Evolutionary conservation across 2,113 vertebrate genomes (phyloP).

Genomic region (Serinus canaria): DNA sequence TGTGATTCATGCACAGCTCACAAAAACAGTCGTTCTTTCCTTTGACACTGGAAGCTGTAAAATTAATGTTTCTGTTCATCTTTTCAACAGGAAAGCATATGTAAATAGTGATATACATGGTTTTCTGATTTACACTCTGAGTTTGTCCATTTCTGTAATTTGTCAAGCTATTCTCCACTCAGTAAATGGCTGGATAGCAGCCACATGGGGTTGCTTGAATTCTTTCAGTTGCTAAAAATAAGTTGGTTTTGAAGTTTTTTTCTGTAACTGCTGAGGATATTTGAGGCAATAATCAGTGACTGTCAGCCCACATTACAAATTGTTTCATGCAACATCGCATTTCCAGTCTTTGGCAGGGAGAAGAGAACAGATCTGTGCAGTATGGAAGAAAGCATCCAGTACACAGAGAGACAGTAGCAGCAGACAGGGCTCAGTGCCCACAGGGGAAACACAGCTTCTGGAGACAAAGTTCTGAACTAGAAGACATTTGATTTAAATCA

Average conservation of each 20-base stretch:
- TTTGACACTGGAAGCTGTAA: neutral
- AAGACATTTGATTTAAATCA: neutral
- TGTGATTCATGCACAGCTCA: conserved; percentile 22
- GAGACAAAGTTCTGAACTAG: neutral
- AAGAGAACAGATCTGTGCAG: neutral
- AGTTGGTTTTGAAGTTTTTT: conserved; percentile 36
- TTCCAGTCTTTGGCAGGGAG: neutral
- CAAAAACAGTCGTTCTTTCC: conserved; percentile 13
- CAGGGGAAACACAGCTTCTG: neutral
- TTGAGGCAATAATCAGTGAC: conserved; percentile 3
- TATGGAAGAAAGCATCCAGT: neutral
- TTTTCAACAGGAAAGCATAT: conserved; percentile 2
- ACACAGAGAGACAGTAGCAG: neutral
- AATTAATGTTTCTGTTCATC: neutral
- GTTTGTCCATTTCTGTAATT: conserved; percentile 38
- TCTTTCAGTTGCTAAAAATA: conserved; percentile 53
- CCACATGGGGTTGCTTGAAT: conserved; percentile 25
- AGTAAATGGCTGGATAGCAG: neutral
- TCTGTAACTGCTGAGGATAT: neutral
- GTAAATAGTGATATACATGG: neutral
- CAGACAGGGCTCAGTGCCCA: neutral
- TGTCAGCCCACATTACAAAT: neutral
- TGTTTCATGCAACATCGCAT: neutral
- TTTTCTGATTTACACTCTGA: neutral
- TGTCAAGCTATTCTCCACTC: conserved; percentile 1